Conservation (phyloP, 2,888 invertebrate species). For the Chymomyza caudatula region DNA sequence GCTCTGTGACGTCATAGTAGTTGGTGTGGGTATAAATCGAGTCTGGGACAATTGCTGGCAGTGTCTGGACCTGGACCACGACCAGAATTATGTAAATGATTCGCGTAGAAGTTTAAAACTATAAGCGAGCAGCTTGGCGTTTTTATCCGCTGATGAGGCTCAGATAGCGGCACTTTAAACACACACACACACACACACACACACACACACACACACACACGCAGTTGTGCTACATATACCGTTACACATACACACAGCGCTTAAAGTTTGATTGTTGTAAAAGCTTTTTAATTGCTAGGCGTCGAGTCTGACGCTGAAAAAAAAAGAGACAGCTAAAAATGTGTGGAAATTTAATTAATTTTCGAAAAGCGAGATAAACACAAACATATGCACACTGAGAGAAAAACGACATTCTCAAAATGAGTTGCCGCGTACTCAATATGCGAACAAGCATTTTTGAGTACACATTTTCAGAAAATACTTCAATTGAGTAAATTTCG, state of each 20-base stretch:
- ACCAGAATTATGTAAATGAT: conserved; percentile 42
- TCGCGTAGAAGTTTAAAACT: conserved; percentile 39
- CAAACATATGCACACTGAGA: conserved; percentile 20
- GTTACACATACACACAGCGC: conserved; percentile 41
- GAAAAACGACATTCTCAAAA: too few relatives aligned
- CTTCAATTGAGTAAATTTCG: too few relatives aligned
- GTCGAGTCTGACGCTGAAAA: background rate
- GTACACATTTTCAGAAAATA: too few relatives aligned
- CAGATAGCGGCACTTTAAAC: too few relatives aligned
- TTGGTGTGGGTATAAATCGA: background rate
- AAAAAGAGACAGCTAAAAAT: conserved; percentile 47
- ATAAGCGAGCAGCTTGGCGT: conserved; percentile 40
- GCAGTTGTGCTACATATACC: too few relatives aligned
- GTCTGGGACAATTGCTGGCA: background rate
- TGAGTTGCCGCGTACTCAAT: too few relatives aligned
- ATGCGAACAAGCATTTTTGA: too few relatives aligned
- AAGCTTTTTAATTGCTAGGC: conserved; percentile 67
- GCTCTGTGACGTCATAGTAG: background rate
- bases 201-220: conserved; percentile 34
- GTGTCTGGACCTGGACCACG: background rate
- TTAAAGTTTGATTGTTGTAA: conserved; percentile 65
- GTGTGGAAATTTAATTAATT: conserved; percentile 72
- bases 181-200: too few relatives aligned
- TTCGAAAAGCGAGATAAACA: conserved; percentile 39
- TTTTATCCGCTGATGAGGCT: background rate